Percentiles rank a stretch among this genome's conserved stretches.
Conservation (phyloP, 2,797 vertebrate species). For the Eidolon dupreanum region DNA sequence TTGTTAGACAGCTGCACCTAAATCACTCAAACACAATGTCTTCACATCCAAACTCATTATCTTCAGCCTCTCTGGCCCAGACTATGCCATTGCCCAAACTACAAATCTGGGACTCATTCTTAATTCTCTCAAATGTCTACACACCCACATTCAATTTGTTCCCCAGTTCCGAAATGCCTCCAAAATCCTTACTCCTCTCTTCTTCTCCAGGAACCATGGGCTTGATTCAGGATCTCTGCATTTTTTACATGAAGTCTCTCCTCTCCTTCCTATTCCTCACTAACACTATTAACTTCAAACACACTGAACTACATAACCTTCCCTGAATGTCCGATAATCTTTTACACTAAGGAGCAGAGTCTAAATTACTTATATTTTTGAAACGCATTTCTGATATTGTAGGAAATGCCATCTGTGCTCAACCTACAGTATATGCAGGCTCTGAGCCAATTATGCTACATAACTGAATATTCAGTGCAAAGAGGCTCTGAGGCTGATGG, state of each 20-base stretch:
- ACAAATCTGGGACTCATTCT: conserved; percentile 9
- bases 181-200: not conserved
- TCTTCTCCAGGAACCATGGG: not conserved
- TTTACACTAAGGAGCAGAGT: conserved; percentile 23
- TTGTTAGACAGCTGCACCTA: not conserved
- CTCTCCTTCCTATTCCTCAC: not conserved
- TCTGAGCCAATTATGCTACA: conserved; percentile 31
- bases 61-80: not conserved
- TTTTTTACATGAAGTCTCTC: not conserved
- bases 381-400: conserved; percentile 29
- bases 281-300: not conserved
- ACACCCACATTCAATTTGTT: not conserved
- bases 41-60: not conserved
- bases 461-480: conserved; percentile 49
- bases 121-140: not conserved
- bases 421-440: conserved; percentile 10
- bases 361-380: conserved; percentile 38
- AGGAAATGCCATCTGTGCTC: conserved; percentile 59
- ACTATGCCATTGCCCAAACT: not conserved
- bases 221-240: not conserved
- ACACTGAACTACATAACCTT: not conserved
- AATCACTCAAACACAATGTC: not conserved
- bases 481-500: not conserved
- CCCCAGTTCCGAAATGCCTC: not conserved
- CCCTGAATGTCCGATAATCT: not conserved